Percentiles rank a stretch among this genome's conserved stretches.
Evolutionary conservation across 2,797 vertebrate genomes (phyloP).

Genomic region (Alfaro cultratus): DNA sequence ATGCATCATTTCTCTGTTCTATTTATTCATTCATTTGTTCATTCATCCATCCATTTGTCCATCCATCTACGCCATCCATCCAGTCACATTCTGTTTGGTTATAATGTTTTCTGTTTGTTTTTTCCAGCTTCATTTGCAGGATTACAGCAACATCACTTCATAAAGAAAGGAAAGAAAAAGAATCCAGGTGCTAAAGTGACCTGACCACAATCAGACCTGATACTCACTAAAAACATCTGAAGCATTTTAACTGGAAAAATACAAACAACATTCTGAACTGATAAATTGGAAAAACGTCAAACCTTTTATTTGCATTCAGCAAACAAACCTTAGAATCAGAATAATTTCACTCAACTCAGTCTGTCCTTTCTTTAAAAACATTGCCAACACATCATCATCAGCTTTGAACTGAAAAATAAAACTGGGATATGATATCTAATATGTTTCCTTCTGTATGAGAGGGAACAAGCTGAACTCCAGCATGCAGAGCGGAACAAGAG

Average conservation of each 20-base stretch:
- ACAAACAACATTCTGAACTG: neutral
- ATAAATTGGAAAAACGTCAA: neutral
- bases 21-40: neutral
- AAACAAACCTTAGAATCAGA: neutral
- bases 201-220: neutral
- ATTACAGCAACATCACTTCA: neutral
- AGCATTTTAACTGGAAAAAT: neutral
- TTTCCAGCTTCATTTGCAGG: neutral
- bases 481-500: slow-evolving; percentile 15
- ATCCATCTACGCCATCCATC: neutral
- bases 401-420: neutral
- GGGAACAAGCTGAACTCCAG: neutral
- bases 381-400: neutral
- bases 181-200: neutral
- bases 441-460: neutral
- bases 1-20: neutral
- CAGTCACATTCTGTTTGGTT: neutral
- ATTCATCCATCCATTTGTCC: neutral
- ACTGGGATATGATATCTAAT: neutral
- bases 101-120: neutral
- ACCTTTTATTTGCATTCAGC: neutral
- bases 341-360: neutral
- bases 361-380: neutral
- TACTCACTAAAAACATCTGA: neutral
- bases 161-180: neutral